A percentile compares a stretch with the other conserved stretches of the same genome.
Evolutionary conservation across 2,888 invertebrate species (phyloP).

Genomic region (Microctonus aethiopoides): DNA sequence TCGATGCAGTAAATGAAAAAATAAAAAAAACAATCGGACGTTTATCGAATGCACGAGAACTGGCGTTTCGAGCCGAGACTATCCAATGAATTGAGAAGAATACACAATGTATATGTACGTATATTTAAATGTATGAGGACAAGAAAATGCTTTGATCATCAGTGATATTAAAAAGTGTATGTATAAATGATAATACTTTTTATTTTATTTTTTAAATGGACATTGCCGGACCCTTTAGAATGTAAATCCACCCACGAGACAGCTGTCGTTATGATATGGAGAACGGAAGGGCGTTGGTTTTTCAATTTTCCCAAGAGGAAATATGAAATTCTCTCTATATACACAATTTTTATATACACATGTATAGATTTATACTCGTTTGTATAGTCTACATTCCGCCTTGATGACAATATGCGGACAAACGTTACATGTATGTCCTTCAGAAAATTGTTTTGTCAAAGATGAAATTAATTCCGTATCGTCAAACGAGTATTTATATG

Average conservation of each 20-base stretch:
- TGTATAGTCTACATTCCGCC: not conserved
- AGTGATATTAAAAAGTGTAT: not conserved
- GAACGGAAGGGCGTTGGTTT: conserved; percentile 9
- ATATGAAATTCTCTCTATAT: conserved; percentile 22
- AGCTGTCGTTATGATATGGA: conserved; percentile 26
- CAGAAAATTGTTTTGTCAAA: conserved; percentile 31
- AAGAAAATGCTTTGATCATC: not conserved
- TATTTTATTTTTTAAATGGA: not conserved
- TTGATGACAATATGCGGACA: not conserved
- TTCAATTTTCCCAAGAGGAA: conserved; percentile 28
- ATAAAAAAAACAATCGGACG: conserved; percentile 44
- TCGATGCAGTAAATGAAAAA: conserved; percentile 51
- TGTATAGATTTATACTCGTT: not conserved
- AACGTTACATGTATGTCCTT: conserved; percentile 1
- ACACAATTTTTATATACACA: not conserved
- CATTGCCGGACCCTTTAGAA: conserved; percentile 8
- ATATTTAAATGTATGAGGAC: not conserved
- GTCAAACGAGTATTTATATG: not conserved
- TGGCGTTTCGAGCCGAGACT: not conserved
- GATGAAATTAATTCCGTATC: conserved; percentile 35
- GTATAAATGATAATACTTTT: not conserved
- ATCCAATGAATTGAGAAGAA: not conserved
- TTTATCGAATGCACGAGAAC: conserved; percentile 5
- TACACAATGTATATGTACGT: not conserved
- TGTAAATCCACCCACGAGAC: conserved; percentile 17